These are phyloP conservation scores for Ecliptopera silaceata DNA, from an alignment of 2,888 invertebrate genomes.

Conservation along the genomic window DNA sequence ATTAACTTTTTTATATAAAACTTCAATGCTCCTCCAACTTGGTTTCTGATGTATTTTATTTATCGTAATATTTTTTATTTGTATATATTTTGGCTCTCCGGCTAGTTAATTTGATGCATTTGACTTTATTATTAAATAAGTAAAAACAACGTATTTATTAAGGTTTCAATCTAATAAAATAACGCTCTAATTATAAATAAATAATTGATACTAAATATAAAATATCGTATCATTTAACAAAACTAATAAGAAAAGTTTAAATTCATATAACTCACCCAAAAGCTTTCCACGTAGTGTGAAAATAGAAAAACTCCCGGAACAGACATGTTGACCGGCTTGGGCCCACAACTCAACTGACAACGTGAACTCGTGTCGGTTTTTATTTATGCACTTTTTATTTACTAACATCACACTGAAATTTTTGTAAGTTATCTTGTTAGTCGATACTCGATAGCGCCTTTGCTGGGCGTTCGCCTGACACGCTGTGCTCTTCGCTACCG, in stretches of 20 bases:
- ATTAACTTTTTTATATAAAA: slow-evolving; percentile 17
- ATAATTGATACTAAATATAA: background rate
- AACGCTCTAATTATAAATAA: slow-evolving; percentile 1
- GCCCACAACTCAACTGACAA: slow-evolving; percentile 66
- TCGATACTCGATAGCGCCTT: slow-evolving; percentile 2
- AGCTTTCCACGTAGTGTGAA: slow-evolving; percentile 75
- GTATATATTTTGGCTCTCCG: background rate
- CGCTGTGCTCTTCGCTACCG: slow-evolving; percentile 53
- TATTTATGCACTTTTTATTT: slow-evolving; percentile 78
- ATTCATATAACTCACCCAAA: slow-evolving; percentile 69
- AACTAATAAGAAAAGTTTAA: slow-evolving; percentile 8
- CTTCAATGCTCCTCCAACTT: slow-evolving; percentile 10
- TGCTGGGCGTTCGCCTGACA: slow-evolving; percentile 36
- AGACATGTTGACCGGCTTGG: slow-evolving; percentile 65
- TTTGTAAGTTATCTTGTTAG: slow-evolving; percentile 39
- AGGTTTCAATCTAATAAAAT: background rate
- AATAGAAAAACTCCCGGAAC: slow-evolving; percentile 75
- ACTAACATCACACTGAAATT: slow-evolving; percentile 75
- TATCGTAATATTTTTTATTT: background rate
- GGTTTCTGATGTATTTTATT: slow-evolving; percentile 3
- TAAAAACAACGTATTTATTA: slow-evolving; percentile 2
- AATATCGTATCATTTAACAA: background rate
- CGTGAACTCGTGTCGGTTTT: slow-evolving; percentile 59
- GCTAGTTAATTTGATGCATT: slow-evolving; percentile 7
- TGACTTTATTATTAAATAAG: slow-evolving; percentile 10